Evolutionary conservation across 2,888 invertebrate species (phyloP), one percentile per base, ranked within the genome.

Genomic region (Chorisops tibialis): DNA sequence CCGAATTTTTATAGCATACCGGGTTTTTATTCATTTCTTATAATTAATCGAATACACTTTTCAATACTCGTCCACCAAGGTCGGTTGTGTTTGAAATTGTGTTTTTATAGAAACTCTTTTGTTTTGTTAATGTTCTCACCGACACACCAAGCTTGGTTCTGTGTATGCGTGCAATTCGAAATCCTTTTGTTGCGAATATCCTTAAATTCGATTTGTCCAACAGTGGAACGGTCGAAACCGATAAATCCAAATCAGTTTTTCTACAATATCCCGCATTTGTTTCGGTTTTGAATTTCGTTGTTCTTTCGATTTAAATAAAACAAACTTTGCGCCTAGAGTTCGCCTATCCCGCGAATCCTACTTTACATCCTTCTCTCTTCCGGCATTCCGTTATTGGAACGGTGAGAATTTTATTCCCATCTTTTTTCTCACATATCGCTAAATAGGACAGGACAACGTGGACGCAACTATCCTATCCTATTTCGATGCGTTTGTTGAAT

Each of bases 301-400:
- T 56, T n/a, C 30, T 14, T 56, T 56, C 21, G 35, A 12, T 30
- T 19, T 43, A 54, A n/a, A n/a, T n/a, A n/a, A n/a, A n/a, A n/a
- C 9, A 18, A 30, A 30, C 3, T 30, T 35, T 5, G 39, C 39
- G 41, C 39, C 21, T 35, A 11, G 56, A 7, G 19, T 41, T 41
- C 21, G 52, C 19, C 21, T 21, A 22, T 41, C 12, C 24, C 7
- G 14, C n/a, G 38, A 22, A 12, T 30, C n/a, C 56, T 21, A 35
- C 43, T 56, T 30, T 16, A 30, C 22, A 45, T 56, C 24, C 43
- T 56, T 56, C 56, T 56, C 56, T 56, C 43, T 56, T 43, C 43
- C 35, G 35, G 21, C 21, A 21, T 16, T 7, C 24, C 16, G n/a
- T n/a, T n/a, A 45, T 43, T 19, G 24, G 56, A 45, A 18, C 35